Evolutionary conservation across 35 echinoderm and acorn worm species (phyloP).

Genomic region (Apostichopus japonicus): DNA sequence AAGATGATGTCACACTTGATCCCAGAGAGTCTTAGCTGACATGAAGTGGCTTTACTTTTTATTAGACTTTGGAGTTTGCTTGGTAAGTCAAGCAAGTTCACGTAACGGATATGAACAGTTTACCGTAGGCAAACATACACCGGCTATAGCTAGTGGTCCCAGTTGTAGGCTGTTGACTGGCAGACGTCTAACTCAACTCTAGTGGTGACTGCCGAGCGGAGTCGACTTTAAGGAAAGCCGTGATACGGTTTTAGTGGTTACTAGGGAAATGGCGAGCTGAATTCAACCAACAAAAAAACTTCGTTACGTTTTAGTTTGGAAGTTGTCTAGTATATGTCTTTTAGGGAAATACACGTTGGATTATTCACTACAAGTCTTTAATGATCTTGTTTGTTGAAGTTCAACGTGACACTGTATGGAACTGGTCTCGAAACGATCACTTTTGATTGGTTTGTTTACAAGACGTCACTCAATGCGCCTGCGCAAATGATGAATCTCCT

Average conservation of each 20-base stretch:
- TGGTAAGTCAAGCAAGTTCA: constrained; percentile 5
- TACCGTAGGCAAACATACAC: neutral
- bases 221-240: no score
- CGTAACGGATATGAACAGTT: neutral
- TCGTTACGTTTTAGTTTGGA: no score
- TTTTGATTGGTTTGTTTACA: constrained; percentile 39
- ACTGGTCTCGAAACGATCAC: neutral
- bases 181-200: no score
- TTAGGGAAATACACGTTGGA: neutral
- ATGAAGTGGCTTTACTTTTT: neutral
- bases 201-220: no score
- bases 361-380: neutral
- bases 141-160: no score
- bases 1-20: neutral
- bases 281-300: no score
- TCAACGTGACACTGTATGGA: neutral
- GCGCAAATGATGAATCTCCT: constrained; percentile 11
- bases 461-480: neutral
- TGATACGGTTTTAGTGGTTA: no score
- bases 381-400: constrained; percentile 13
- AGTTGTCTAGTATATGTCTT: no score
- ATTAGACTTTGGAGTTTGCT: neutral
- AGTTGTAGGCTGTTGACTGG: no score
- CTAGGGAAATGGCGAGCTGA: no score
- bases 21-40: neutral